Base-by-base conservation (phyloP, 2,888 invertebrate genomes). In the Agriopis marginaria region DNA sequence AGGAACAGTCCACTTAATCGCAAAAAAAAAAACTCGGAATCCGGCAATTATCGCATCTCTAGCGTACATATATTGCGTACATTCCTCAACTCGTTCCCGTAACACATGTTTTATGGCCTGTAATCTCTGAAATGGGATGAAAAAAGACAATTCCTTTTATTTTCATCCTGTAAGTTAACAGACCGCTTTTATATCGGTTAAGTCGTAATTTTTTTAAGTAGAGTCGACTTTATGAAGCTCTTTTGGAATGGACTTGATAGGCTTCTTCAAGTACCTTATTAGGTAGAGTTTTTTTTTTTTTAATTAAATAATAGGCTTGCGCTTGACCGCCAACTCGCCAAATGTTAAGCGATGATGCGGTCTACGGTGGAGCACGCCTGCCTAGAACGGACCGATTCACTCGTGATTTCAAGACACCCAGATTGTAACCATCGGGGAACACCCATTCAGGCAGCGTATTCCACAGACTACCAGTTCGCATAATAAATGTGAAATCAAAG, bases 81-180 rank as follows among this genome's bases (percentile, higher is more conserved):
- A 59, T 58, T 53, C 40, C 39, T 49, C 32, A 62, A 53, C 68
- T 58, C 63, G 58, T 67, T 63, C 58, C 53, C 58, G 53, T 68
- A 58, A 62, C 54, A 67, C 59, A 54, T 47, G 58, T 47, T 59
- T 68, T 68, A 63, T 40, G 23, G 58, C 7, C 53, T 14, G 47
- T 68, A 53, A 68, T 68, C 68, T 68, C 49, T 55, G 64, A 54
- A 53, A 71, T 53, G 60, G 61, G 64, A 67, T 61, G 61, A 71
- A 61, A 71, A 63, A 61, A 64, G 64, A 61, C 71, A 67, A 70
- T 70, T 70, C 53, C 67, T 58, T 71, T 70, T 62, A 67, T 56
- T 64, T 56, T 40, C 62, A 56, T 67, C 66, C 17, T 42, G 47
- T 58, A 42, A 68, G 58, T 63, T 68, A 45, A 63, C 61, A 56